phyloP scores from a whole-genome alignment of 2,113 vertebrate species.

The Tapirus terrestris region DNA sequence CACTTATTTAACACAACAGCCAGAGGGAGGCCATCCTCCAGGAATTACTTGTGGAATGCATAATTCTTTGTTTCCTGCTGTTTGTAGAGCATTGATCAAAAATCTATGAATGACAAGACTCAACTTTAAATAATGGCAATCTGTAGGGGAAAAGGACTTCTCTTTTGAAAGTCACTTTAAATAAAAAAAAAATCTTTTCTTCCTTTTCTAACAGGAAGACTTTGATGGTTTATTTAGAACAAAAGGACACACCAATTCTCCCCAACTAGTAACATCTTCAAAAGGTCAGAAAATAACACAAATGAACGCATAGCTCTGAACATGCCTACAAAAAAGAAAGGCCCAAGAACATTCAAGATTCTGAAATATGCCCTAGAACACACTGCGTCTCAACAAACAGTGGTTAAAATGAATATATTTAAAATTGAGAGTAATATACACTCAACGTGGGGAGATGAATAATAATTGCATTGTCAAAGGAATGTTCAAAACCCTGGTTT shows the following conservation, averaged over 20 bases:
- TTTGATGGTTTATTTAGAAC: conserved; percentile 63
- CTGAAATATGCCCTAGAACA: neutral
- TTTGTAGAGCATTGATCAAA: conserved; percentile 55
- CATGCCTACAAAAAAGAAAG: neutral
- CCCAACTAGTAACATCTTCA: conserved; percentile 37
- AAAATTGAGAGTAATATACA: neutral
- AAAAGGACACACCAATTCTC: conserved; percentile 48
- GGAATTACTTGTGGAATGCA: neutral
- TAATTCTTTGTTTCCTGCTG: conserved; percentile 48
- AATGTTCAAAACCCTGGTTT: neutral
- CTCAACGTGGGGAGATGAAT: neutral
- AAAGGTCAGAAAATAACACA: conserved; percentile 56
- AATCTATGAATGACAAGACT: conserved; percentile 61
- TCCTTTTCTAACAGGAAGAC: conserved; percentile 39
- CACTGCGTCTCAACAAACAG: neutral
- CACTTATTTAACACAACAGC: neutral
- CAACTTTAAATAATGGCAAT: conserved; percentile 37
- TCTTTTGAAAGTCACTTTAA: conserved; percentile 34
- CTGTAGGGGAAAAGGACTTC: neutral
- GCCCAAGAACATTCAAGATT: neutral
- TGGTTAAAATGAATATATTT: neutral
- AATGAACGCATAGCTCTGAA: neutral
- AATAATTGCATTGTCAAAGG: neutral
- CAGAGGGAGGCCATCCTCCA: neutral
- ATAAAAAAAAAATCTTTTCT: conserved; percentile 53